These are phyloP conservation scores for Sinocyclocheilus maitianheensis DNA, from an alignment of 2,113 vertebrate genomes.

Conservation along the genomic window DNA sequence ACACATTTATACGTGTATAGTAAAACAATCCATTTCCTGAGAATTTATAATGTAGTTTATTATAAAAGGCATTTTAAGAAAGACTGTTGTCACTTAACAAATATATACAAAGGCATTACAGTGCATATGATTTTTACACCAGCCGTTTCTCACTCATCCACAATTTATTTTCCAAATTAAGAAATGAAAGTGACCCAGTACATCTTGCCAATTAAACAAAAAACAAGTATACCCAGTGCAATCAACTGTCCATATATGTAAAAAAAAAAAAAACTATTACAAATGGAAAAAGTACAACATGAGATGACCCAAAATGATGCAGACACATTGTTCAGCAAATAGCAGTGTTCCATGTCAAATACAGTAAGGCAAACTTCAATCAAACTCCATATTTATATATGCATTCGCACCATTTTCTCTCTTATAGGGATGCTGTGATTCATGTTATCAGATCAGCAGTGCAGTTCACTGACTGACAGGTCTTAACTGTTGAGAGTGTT, in stretches of 20 bases:
- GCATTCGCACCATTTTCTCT: neutral
- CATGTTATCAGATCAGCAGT: neutral
- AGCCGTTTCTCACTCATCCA: neutral
- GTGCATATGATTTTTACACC: neutral
- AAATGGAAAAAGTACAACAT: neutral
- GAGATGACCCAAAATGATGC: constrained; percentile 25
- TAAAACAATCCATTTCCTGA: neutral
- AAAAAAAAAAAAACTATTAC: neutral
- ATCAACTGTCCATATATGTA: neutral
- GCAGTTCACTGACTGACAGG: neutral
- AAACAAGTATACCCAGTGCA: constrained; percentile 25
- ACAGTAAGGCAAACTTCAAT: neutral
- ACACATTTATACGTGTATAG: too few relatives aligned
- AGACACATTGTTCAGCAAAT: neutral
- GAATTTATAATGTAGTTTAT: constrained; percentile 28
- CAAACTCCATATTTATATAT: neutral
- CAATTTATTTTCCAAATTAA: constrained; percentile 1
- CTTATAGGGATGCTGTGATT: neutral
- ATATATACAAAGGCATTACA: constrained; percentile 39
- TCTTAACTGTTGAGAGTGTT: constrained; percentile 37
- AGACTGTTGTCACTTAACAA: constrained; percentile 10
- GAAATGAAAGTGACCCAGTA: constrained; percentile 8
- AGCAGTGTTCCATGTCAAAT: neutral
- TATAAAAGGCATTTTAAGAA: constrained; percentile 22
- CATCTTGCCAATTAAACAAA: neutral